These are phyloP conservation scores for Ptyas mucosa DNA, from an alignment of 2,113 vertebrate species.

Conservation along the genomic window DNA sequence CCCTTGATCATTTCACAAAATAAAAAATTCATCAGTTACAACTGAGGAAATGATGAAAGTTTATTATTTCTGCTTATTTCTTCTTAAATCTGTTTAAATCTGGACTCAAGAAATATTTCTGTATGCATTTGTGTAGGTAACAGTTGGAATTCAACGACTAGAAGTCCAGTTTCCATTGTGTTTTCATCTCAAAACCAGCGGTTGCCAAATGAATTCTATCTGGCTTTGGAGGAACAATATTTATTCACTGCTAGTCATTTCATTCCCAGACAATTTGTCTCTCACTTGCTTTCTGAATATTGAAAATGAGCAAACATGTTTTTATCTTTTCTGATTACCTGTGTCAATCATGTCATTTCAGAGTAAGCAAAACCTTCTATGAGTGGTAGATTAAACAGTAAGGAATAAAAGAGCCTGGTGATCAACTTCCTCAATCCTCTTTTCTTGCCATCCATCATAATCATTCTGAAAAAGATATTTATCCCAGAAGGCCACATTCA, in stretches of 20 bases:
- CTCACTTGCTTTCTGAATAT: slow-evolving; percentile 2
- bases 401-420: slow-evolving; percentile 21
- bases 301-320: slow-evolving; percentile 11
- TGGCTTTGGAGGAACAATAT: not conserved
- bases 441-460: slow-evolving; percentile 6
- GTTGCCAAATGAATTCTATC: slow-evolving; percentile 11
- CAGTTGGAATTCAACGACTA: slow-evolving; percentile 14
- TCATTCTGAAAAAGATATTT: slow-evolving; percentile 20
- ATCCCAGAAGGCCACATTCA: slow-evolving; percentile 19
- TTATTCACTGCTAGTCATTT: not conserved
- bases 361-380: not conserved
- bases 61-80: not conserved
- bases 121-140: not conserved
- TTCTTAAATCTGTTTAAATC: not conserved
- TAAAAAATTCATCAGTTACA: not conserved
- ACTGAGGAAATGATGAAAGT: not conserved
- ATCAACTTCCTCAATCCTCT: not conserved
- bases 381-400: slow-evolving; percentile 19
- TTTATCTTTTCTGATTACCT: slow-evolving; percentile 18
- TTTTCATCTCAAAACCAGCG: slow-evolving; percentile 14
- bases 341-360: slow-evolving; percentile 22
- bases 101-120: not conserved
- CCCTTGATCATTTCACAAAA: not conserved
- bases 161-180: not conserved
- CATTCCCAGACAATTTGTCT: not conserved